Evolutionary conservation across 2,113 vertebrate genomes (phyloP).

Genomic region (Antigone vipio): DNA sequence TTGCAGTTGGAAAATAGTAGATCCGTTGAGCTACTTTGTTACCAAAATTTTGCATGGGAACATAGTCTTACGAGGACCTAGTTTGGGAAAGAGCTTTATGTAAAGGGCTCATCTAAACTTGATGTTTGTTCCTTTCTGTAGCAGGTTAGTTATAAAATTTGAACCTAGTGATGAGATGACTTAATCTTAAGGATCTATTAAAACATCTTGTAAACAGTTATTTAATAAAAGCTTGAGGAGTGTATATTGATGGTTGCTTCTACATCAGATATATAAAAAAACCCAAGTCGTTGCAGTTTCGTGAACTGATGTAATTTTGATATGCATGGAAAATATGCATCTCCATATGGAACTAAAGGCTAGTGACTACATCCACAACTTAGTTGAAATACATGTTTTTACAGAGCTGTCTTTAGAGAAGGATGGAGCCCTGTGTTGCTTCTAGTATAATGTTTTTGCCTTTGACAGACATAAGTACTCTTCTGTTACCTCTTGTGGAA

Average conservation of each 20-base stretch:
- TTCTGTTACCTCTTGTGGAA: not conserved
- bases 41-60: not conserved
- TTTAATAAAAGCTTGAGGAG: conserved; percentile 28
- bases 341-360: not conserved
- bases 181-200: not conserved
- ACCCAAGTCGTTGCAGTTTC: not conserved
- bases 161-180: not conserved
- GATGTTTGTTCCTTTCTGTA: not conserved
- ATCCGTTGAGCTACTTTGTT: not conserved
- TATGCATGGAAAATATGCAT: fast-evolving
- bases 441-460: not conserved
- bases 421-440: not conserved
- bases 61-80: not conserved
- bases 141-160: not conserved
- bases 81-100: not conserved
- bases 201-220: not conserved
- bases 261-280: not conserved
- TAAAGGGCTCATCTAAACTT: not conserved
- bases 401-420: fast-evolving
- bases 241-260: not conserved
- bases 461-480: not conserved
- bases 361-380: not conserved
- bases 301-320: not conserved
- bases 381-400: not conserved
- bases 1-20: not conserved